Evolutionary conservation across 2,797 vertebrate genomes (phyloP).

Genomic region (Sebastes cheni): DNA sequence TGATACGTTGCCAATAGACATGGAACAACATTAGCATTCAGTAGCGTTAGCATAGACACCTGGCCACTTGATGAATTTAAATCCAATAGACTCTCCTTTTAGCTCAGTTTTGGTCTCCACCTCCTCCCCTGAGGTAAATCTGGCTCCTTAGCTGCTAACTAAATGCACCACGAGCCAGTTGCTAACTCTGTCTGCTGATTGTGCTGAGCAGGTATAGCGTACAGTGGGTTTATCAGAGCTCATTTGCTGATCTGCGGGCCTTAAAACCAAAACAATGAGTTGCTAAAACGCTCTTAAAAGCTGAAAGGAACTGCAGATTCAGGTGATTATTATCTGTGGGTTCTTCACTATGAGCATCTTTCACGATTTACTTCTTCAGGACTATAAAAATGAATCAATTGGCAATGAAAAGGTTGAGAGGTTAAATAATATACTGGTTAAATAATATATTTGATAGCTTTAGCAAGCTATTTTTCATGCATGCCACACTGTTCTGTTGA

Average conservation of each 20-base stretch:
- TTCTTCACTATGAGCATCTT: background rate
- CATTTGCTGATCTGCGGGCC: too few relatives aligned
- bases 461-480: background rate
- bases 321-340: background rate
- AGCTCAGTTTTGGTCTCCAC: background rate
- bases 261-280: background rate
- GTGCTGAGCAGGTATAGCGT: background rate
- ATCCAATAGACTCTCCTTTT: background rate
- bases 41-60: background rate
- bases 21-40: background rate
- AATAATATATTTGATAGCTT: background rate
- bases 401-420: background rate
- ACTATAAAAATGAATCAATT: background rate
- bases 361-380: background rate
- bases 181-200: background rate
- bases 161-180: rapidly evolving
- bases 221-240: too few relatives aligned
- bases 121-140: background rate
- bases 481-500: background rate
- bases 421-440: background rate
- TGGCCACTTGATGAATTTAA: background rate
- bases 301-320: background rate
- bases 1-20: too few relatives aligned
- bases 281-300: background rate
- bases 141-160: background rate